Evolutionary conservation across 2,113 vertebrate genomes (phyloP).

Genomic region (Dunckerocampus dactyliophorus): DNA sequence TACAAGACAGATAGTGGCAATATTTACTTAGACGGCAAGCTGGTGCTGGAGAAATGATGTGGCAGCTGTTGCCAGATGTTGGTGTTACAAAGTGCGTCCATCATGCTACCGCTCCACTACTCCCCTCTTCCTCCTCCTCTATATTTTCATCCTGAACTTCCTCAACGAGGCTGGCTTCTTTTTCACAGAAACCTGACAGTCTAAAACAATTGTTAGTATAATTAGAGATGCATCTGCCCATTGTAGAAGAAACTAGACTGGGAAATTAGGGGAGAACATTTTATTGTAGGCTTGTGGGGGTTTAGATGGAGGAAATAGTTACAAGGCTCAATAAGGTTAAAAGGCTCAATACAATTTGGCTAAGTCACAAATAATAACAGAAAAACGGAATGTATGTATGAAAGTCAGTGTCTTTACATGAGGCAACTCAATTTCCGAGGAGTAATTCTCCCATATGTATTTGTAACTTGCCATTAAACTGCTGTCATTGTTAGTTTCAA

Average conservation of each 20-base stretch:
- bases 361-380: too few relatives aligned
- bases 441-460: too few relatives aligned
- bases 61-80: slow-evolving; percentile 77
- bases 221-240: slow-evolving; percentile 76
- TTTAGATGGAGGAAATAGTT: too few relatives aligned
- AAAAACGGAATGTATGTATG: too few relatives aligned
- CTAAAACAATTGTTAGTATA: slow-evolving; percentile 77
- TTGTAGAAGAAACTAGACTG: background rate
- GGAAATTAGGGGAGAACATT: background rate
- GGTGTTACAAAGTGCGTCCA: slow-evolving; percentile 73
- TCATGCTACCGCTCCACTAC: slow-evolving; percentile 54
- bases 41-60: slow-evolving; percentile 68
- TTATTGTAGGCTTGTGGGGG: background rate
- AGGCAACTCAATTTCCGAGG: too few relatives aligned
- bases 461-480: too few relatives aligned
- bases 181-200: slow-evolving; percentile 73
- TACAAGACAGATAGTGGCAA: slow-evolving; percentile 77
- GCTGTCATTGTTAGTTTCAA: too few relatives aligned
- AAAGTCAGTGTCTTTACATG: too few relatives aligned
- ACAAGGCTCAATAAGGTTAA: too few relatives aligned
- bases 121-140: slow-evolving; percentile 31
- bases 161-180: slow-evolving; percentile 67
- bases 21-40: slow-evolving; percentile 78
- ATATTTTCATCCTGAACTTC: slow-evolving; percentile 52
- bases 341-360: too few relatives aligned